A percentile compares a stretch with the other conserved stretches of the same genome.
Conservation (phyloP, 2,888 invertebrate genomes). For the Patella depressa region DNA sequence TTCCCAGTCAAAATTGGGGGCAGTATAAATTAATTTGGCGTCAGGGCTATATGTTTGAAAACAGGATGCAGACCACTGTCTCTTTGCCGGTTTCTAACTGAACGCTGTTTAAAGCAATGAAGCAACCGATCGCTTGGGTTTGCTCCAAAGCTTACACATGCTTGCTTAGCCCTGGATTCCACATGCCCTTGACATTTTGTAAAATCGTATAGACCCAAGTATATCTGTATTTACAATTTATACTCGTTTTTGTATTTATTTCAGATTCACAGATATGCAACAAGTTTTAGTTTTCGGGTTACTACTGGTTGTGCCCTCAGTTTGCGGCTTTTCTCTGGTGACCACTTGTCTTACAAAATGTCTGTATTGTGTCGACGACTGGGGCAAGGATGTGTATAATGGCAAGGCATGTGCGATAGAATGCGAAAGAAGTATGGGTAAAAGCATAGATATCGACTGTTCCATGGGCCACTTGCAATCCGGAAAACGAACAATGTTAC, state of each 20-base stretch:
- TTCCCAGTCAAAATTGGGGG: no score
- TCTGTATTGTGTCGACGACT: slow-evolving; percentile 47
- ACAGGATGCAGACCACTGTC: no score
- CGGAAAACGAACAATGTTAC: slow-evolving; percentile 25
- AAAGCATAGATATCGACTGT: slow-evolving; percentile 46
- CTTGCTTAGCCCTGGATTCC: no score
- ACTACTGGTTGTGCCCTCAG: slow-evolving; percentile 13
- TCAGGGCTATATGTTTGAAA: no score
- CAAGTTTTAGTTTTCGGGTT: slow-evolving; percentile 8
- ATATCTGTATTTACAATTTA: background rate
- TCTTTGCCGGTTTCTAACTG: no score
- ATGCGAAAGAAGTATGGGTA: slow-evolving; percentile 46
- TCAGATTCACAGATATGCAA: background rate
- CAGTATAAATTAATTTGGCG: no score
- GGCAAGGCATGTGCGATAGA: slow-evolving; percentile 49
- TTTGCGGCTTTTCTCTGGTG: slow-evolving; percentile 32
- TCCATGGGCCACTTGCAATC: slow-evolving; percentile 34
- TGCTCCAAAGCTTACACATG: no score
- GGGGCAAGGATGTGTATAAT: slow-evolving; percentile 51
- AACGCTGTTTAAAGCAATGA: no score
- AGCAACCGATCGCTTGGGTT: no score
- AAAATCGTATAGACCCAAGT: background rate
- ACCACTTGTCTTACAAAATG: slow-evolving; percentile 50
- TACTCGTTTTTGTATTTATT: background rate
- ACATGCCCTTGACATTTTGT: background rate